Evolutionary conservation across 1,140 invertebrate genomes (phyloP).

Genomic region (Meloidogyne floridensis): DNA sequence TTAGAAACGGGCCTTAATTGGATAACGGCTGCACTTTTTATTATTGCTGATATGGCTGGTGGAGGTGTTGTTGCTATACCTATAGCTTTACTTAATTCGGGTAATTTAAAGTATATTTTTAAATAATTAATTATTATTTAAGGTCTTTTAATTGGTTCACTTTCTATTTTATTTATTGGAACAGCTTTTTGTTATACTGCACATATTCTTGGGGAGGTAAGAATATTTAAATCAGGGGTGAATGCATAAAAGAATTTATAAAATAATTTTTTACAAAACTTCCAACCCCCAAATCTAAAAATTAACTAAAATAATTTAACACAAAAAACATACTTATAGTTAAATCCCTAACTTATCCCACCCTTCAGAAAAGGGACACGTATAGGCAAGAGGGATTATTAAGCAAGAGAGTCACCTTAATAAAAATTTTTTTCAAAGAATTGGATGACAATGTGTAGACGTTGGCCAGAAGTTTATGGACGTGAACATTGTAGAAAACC

Average conservation of each 20-base stretch:
- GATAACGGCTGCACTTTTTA: conserved; percentile 45
- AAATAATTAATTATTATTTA: conserved; percentile 18
- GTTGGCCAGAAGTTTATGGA: conserved; percentile 43
- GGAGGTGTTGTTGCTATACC: conserved; percentile 53
- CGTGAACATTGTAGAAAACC: conserved; percentile 52
- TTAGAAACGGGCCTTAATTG: conserved; percentile 38
- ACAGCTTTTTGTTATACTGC: conserved; percentile 52
- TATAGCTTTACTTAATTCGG: conserved; percentile 50
- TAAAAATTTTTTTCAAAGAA: conserved; percentile 15
- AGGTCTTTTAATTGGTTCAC: conserved; percentile 36
- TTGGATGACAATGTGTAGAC: conserved; percentile 48
- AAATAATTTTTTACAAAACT: too few relatives aligned
- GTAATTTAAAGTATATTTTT: conserved; percentile 31
- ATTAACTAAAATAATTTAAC: too few relatives aligned
- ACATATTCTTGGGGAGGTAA: conserved; percentile 47
- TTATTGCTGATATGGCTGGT: conserved; percentile 55
- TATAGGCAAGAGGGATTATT: too few relatives aligned
- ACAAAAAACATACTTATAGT: too few relatives aligned
- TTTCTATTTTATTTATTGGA: conserved; percentile 37
- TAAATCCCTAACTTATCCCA: too few relatives aligned
- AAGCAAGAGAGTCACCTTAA: too few relatives aligned
- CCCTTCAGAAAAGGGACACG: too few relatives aligned
- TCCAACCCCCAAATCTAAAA: too few relatives aligned
- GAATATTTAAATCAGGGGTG: background rate
- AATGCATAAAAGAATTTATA: too few relatives aligned